phyloP scores from a whole-genome alignment of 2,113 vertebrate species.

The Glareola pratincola region DNA sequence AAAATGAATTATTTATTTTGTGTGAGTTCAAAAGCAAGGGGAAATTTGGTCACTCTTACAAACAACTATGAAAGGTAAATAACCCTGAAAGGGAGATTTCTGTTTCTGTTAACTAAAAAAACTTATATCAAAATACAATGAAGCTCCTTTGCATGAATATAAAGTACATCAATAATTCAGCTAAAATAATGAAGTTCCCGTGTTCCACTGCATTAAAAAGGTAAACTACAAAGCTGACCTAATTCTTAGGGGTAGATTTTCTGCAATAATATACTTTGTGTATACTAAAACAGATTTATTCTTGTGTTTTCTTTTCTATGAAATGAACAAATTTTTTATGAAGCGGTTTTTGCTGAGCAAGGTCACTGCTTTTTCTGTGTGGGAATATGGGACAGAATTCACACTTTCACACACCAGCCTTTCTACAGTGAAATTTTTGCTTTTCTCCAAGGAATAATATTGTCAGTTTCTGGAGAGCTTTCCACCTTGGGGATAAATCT shows the following conservation, averaged over 20 bases:
- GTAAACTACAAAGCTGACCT: neutral
- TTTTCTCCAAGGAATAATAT: neutral
- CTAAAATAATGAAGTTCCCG: neutral
- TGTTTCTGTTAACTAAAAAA: conserved; percentile 14
- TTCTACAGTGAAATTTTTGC: neutral
- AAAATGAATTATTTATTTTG: neutral
- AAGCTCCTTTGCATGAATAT: neutral
- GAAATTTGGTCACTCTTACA: neutral
- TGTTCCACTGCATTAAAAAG: neutral
- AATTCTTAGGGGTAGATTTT: neutral
- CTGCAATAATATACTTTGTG: neutral
- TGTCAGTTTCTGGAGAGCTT: neutral
- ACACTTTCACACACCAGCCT: accelerated
- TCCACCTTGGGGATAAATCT: neutral
- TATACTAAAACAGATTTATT: neutral
- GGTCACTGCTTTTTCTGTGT: neutral
- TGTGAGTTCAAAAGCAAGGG: neutral
- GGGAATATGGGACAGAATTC: neutral
- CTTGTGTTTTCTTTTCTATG: neutral
- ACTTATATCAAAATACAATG: neutral
- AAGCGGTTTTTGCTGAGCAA: neutral
- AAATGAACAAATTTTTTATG: neutral
- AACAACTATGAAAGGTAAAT: neutral
- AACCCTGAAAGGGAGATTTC: neutral
- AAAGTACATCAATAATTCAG: neutral